Percentiles rank a stretch among this genome's conserved stretches.
Conservation (phyloP, 2,888 invertebrate species). For the Phorcus lineatus region DNA sequence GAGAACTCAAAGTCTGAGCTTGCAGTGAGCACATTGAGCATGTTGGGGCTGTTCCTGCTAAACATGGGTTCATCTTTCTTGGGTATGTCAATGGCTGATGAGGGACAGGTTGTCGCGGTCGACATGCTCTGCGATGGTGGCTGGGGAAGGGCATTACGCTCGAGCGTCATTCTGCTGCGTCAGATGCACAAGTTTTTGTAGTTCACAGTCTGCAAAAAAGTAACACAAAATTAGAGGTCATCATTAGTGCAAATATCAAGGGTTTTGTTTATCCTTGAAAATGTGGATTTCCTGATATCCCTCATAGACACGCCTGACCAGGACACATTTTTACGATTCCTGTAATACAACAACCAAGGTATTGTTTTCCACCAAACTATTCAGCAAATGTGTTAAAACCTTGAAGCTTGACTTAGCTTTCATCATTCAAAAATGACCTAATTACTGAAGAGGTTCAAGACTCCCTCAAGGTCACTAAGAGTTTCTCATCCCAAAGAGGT, state of each 20-base stretch:
- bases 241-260: background rate
- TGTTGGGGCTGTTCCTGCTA: conserved; percentile 73
- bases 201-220: background rate
- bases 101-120: conserved; percentile 35
- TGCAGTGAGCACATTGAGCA: conserved; percentile 71
- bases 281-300: background rate
- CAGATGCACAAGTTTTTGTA: background rate
- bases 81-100: conserved; percentile 47
- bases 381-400: too few relatives aligned
- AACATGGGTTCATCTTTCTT: conserved; percentile 73
- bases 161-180: conserved; percentile 61
- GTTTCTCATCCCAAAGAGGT: too few relatives aligned
- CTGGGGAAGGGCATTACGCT: conserved; percentile 64
- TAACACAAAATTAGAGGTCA: background rate
- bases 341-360: background rate
- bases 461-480: too few relatives aligned
- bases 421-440: too few relatives aligned
- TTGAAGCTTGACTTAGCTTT: too few relatives aligned
- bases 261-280: background rate
- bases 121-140: conserved; percentile 42
- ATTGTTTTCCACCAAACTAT: too few relatives aligned
- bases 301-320: background rate
- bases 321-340: too few relatives aligned
- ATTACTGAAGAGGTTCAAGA: too few relatives aligned
- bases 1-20: conserved; percentile 74